Percentiles rank a stretch among this genome's conserved stretches.
These are phyloP conservation scores for Chloroceryle amazona DNA, from an alignment of 2,797 vertebrate genomes.

Conservation along the genomic window DNA sequence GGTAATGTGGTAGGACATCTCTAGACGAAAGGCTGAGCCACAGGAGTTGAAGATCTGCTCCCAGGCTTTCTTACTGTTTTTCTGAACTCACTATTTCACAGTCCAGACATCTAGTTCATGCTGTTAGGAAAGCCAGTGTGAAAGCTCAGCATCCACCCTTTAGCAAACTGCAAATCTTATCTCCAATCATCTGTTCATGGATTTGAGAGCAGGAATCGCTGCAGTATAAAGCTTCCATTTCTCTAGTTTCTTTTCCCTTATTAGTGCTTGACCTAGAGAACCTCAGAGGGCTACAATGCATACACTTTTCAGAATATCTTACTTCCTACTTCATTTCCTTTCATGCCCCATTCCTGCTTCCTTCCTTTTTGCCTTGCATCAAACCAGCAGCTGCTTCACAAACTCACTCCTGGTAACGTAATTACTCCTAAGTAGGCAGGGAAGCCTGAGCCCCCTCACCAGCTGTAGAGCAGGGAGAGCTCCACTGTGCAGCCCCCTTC, in stretches of 20 bases:
- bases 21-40: neutral
- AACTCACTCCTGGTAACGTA: neutral
- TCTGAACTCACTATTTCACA: neutral
- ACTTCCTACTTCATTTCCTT: constrained; percentile 11
- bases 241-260: neutral
- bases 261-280: neutral
- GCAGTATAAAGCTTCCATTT: neutral
- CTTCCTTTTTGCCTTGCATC: neutral
- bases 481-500: neutral
- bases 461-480: neutral
- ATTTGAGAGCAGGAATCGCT: neutral
- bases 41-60: neutral
- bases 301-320: neutral
- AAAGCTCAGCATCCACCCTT: neutral
- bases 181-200: neutral
- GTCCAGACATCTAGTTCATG: neutral
- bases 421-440: neutral
- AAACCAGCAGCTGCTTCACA: neutral
- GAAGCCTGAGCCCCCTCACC: neutral
- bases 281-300: neutral
- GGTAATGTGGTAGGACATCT: neutral
- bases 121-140: neutral
- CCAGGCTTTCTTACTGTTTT: neutral
- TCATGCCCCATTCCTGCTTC: neutral
- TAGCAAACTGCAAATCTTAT: neutral